These are phyloP conservation scores for Neuroterus valhalla DNA, from an alignment of 1,140 invertebrate genomes.

Conservation along the genomic window DNA sequence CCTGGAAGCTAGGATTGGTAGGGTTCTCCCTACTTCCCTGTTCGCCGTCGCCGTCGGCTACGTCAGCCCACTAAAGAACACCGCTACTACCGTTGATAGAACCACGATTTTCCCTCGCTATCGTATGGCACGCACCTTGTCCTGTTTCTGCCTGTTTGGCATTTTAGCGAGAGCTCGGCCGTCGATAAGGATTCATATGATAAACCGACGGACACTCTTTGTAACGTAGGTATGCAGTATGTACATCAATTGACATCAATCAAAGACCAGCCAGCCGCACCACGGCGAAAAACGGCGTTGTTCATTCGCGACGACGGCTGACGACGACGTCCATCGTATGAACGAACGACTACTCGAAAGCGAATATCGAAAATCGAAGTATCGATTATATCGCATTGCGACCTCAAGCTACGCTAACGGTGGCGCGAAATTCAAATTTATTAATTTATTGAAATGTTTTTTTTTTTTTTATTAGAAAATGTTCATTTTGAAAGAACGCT, in stretches of 20 bases:
- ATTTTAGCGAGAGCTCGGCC: constrained; percentile 53
- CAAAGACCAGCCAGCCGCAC: constrained; percentile 7
- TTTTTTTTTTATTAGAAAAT: too few relatives aligned
- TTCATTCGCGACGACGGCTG: neutral
- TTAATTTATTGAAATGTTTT: too few relatives aligned
- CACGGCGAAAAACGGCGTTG: constrained; percentile 7
- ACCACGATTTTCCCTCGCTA: constrained; percentile 33
- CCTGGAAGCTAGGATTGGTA: constrained; percentile 17
- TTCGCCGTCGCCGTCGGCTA: constrained; percentile 21
- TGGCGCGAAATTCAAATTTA: too few relatives aligned
- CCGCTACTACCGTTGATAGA: constrained; percentile 31
- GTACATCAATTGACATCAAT: constrained; percentile 25
- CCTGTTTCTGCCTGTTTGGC: constrained; percentile 73
- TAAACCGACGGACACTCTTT: constrained; percentile 31
- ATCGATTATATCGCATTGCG: too few relatives aligned
- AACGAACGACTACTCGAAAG: too few relatives aligned
- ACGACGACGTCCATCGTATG: neutral
- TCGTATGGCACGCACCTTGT: constrained; percentile 67
- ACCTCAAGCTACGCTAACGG: too few relatives aligned
- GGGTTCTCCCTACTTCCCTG: constrained; percentile 33
- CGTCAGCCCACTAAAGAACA: neutral
- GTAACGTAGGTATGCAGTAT: constrained; percentile 2
- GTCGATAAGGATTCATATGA: constrained; percentile 12
- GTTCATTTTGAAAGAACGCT: too few relatives aligned
- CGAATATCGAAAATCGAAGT: too few relatives aligned